phyloP scores from a whole-genome alignment of 2,113 vertebrate species.

The Prolemur simus region DNA sequence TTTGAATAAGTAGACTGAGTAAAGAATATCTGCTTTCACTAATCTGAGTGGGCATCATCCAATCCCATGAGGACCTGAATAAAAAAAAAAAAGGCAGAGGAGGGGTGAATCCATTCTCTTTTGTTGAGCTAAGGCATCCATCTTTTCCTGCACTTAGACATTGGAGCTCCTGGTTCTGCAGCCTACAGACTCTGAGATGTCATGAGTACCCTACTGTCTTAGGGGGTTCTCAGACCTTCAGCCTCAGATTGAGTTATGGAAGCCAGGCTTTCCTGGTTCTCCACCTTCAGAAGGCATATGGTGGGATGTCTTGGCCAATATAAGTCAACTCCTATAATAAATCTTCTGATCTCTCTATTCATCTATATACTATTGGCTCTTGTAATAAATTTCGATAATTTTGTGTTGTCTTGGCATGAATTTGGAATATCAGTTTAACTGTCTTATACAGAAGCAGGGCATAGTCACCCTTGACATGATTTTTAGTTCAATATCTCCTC shows the following conservation, averaged over 20 bases:
- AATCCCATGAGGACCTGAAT: accelerated
- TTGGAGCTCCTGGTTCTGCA: too few relatives aligned
- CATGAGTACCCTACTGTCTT: accelerated
- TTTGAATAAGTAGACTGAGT: neutral
- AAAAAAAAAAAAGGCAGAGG: neutral
- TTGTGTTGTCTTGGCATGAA: neutral
- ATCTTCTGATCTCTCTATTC: neutral
- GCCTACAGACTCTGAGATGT: neutral
- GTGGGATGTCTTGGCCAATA: neutral
- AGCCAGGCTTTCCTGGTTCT: neutral
- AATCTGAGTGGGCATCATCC: neutral
- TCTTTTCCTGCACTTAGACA: neutral
- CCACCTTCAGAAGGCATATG: too few relatives aligned
- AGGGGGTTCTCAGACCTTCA: neutral
- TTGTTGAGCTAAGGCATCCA: neutral
- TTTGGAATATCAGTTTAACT: neutral
- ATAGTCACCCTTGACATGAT: neutral
- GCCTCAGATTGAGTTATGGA: too few relatives aligned
- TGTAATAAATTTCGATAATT: neutral
- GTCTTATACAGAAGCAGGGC: neutral
- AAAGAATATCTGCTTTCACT: neutral
- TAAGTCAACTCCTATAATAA: neutral
- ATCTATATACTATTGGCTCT: neutral
- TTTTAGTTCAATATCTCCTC: neutral
- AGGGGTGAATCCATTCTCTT: too few relatives aligned